phyloP scores from a whole-genome alignment of 2,888 invertebrate species.

The Ariolimax columbianus region DNA sequence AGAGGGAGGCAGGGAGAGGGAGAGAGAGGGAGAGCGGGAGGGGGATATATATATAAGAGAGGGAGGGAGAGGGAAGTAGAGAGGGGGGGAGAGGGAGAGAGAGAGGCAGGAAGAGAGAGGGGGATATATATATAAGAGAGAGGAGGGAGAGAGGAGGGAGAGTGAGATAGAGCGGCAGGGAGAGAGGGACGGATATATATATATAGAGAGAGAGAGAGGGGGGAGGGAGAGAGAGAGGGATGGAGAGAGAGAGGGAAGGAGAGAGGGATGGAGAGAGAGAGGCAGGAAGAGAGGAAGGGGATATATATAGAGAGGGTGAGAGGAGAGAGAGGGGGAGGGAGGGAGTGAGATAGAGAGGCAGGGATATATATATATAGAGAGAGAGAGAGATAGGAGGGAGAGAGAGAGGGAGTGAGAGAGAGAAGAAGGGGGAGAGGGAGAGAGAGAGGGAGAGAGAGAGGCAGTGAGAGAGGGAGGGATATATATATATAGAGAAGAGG shows the following conservation, averaged over 20 bases:
- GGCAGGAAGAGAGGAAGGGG: too few relatives aligned
- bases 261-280: background rate
- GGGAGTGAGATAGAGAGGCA: background rate
- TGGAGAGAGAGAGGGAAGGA: background rate
- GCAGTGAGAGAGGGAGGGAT: background rate
- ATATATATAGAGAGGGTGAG: background rate
- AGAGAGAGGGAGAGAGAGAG: constrained; percentile 16
- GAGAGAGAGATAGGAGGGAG: background rate
- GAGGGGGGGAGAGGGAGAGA: background rate
- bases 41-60: background rate
- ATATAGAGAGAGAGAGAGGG: background rate
- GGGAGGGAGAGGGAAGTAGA: background rate
- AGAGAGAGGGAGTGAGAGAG: background rate
- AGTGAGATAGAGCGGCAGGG: background rate
- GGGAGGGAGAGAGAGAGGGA: background rate
- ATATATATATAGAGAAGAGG: background rate
- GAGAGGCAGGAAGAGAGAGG: background rate
- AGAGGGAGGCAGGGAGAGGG: constrained; percentile 2
- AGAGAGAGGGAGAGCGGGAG: constrained; percentile 9
- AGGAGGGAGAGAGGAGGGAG: background rate
- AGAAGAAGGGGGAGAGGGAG: background rate
- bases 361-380: background rate
- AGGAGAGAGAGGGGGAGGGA: background rate
- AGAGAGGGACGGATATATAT: too few relatives aligned
- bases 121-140: background rate